Percentiles rank a stretch among this genome's conserved stretches.
Conservation (phyloP, 2,797 vertebrate species). For the Acrossocheilus wenchowensis region DNA sequence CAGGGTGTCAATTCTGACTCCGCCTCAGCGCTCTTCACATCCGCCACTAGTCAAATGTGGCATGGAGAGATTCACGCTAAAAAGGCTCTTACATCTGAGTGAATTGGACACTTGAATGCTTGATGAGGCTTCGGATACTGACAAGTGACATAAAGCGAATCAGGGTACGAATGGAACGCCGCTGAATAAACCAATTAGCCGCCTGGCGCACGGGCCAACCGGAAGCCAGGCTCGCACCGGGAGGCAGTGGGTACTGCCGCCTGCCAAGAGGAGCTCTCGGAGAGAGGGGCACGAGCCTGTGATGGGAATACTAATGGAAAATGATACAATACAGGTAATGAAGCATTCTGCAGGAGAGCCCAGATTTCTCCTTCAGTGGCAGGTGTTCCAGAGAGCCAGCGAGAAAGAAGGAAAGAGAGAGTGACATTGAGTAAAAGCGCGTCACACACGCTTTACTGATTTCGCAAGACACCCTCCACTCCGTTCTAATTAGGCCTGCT, state of each 20-base stretch:
- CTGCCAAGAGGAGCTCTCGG: slow-evolving; percentile 63
- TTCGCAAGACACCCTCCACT: slow-evolving; percentile 52
- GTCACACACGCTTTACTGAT: slow-evolving; percentile 67
- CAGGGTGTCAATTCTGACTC: slow-evolving; percentile 35
- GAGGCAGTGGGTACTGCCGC: slow-evolving; percentile 57
- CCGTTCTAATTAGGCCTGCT: slow-evolving; percentile 58
- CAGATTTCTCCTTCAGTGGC: slow-evolving; percentile 62
- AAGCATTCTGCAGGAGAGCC: slow-evolving; percentile 68
- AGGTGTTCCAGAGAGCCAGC: slow-evolving; percentile 56
- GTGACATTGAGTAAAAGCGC: slow-evolving; percentile 53
- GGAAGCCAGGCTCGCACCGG: slow-evolving; percentile 52
- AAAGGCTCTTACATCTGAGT: slow-evolving; percentile 39
- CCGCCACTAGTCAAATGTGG: slow-evolving; percentile 31
- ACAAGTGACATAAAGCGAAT: slow-evolving; percentile 61
- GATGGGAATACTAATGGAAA: slow-evolving; percentile 69
- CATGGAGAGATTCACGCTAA: slow-evolving; percentile 12
- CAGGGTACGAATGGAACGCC: slow-evolving; percentile 55
- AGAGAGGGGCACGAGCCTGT: slow-evolving; percentile 44
- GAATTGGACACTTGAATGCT: slow-evolving; percentile 56
- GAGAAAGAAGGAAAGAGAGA: slow-evolving; percentile 9
- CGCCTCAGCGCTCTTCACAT: slow-evolving; percentile 5
- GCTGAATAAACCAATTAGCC: slow-evolving; percentile 73
- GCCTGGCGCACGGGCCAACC: slow-evolving; percentile 63
- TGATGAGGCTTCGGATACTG: slow-evolving; percentile 48
- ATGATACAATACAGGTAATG: slow-evolving; percentile 75